Evolutionary conservation across 2,113 vertebrate genomes (phyloP).

Genomic region (Cephalopterus ornatus): DNA sequence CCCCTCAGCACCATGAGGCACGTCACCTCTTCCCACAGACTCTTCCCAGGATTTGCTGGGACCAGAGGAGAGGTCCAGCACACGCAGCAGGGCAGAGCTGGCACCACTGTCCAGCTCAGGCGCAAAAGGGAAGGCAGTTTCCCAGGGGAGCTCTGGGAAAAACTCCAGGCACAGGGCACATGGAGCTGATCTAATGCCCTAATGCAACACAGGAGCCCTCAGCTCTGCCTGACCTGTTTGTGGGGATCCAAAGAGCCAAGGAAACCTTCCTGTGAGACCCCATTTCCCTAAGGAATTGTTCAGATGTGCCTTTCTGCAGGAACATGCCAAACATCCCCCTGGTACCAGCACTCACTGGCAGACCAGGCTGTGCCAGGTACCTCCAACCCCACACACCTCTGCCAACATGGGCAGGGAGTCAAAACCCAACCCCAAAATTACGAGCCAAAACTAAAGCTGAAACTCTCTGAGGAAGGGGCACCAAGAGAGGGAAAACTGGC

Average conservation of each 20-base stretch:
- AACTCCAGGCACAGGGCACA: background rate
- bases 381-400: background rate
- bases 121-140: background rate
- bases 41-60: background rate
- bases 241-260: background rate
- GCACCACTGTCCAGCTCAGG: background rate
- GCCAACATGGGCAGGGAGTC: background rate
- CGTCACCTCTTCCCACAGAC: background rate
- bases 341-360: background rate
- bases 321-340: background rate
- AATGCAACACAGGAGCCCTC: background rate
- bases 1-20: background rate
- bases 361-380: rapidly evolving
- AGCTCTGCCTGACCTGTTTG: background rate
- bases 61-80: background rate
- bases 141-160: background rate
- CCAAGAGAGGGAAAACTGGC: no score
- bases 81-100: background rate
- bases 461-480: no score
- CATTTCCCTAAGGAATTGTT: background rate
- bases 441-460: background rate
- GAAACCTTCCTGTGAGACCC: rapidly evolving
- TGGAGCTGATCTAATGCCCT: rapidly evolving
- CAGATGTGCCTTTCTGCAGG: background rate
- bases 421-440: background rate